A percentile compares a stretch with the other conserved stretches of the same genome.
Evolutionary conservation across 2,797 vertebrate species (phyloP).

Genomic region (Sebastes kiyomatsui): DNA sequence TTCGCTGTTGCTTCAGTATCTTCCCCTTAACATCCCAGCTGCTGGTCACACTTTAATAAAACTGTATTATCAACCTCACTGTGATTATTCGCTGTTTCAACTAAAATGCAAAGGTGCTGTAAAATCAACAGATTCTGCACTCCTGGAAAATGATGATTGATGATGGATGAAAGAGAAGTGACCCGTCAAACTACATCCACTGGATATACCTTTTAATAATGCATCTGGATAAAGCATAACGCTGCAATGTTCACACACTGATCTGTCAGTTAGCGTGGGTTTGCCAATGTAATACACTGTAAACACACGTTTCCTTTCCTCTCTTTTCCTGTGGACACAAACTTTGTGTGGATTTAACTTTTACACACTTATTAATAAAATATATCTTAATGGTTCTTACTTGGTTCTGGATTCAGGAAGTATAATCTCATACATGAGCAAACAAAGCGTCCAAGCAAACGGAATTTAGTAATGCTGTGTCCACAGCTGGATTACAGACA

Average conservation of each 20-base stretch:
- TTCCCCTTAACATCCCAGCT: neutral
- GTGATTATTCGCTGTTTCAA: neutral
- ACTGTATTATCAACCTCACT: neutral
- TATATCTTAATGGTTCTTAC: neutral
- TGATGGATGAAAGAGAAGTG: neutral
- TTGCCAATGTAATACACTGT: neutral
- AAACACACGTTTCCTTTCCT: neutral
- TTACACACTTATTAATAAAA: constrained; percentile 16
- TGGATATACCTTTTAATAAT: constrained; percentile 15
- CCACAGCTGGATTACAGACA: neutral
- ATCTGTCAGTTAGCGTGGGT: neutral
- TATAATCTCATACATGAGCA: constrained; percentile 12
- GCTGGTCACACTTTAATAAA: neutral
- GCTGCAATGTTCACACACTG: neutral
- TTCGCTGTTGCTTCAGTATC: neutral
- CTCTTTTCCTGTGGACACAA: neutral
- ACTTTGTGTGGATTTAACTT: neutral
- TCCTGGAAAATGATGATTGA: constrained; percentile 9
- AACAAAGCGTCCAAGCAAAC: constrained; percentile 1
- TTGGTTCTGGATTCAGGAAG: constrained; percentile 11
- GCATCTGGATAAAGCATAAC: constrained; percentile 5
- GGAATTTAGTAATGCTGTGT: neutral
- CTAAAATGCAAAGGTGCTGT: neutral
- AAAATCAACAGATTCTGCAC: constrained; percentile 21
- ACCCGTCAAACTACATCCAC: neutral